phyloP scores from a whole-genome alignment of 2,888 invertebrate genomes.

The Euzetes globulus region DNA sequence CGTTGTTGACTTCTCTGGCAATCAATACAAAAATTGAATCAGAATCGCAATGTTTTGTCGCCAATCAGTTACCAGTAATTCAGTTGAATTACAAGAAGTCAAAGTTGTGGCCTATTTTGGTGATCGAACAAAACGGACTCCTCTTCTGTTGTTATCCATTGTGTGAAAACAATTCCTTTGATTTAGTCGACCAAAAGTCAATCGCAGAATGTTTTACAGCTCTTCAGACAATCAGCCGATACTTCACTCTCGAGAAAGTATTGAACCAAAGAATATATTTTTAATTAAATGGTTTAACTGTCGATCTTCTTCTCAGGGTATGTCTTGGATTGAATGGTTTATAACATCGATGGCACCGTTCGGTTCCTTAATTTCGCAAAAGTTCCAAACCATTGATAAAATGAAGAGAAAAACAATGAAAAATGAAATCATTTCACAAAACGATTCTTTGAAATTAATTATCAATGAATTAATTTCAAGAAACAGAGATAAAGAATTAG shows the following conservation, averaged over 20 bases:
- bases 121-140: constrained; percentile 21
- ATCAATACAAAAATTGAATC: neutral
- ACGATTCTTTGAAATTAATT: neutral
- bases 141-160: constrained; percentile 21
- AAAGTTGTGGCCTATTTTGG: constrained; percentile 21
- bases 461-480: constrained; percentile 19
- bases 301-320: neutral
- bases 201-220: constrained; percentile 11
- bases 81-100: neutral
- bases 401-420: neutral
- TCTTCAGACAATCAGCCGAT: neutral
- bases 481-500: constrained; percentile 8
- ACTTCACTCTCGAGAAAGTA: constrained; percentile 15
- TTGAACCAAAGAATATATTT: neutral
- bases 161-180: neutral
- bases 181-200: constrained; percentile 6
- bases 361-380: constrained; percentile 10
- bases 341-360: constrained; percentile 14
- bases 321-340: constrained; percentile 18
- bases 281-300: neutral
- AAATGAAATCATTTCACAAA: neutral
- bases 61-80: constrained; percentile 23
- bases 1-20: neutral
- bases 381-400: neutral
- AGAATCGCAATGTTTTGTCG: neutral